Evolutionary conservation across 2,113 vertebrate species (phyloP).

Genomic region (Neomonachus schauinslandi): DNA sequence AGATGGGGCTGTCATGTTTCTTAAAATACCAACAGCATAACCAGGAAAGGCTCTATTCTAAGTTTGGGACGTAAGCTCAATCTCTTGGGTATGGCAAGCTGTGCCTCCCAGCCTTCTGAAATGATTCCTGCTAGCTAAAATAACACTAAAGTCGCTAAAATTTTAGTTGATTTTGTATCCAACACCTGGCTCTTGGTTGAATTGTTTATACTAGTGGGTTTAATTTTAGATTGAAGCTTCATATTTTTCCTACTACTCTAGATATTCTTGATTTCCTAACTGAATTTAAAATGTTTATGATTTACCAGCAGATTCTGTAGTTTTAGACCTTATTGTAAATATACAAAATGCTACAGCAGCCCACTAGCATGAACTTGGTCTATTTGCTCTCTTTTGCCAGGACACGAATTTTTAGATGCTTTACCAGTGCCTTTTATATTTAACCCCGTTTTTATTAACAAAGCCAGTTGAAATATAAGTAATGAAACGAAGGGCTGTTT

Average conservation of each 20-base stretch:
- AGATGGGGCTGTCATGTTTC: constrained; percentile 82
- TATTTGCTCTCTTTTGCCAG: neutral
- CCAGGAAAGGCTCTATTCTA: constrained; percentile 80
- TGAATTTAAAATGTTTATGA: constrained; percentile 76
- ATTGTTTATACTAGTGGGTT: constrained; percentile 80
- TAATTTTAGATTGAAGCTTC: constrained; percentile 81
- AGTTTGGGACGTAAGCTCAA: constrained; percentile 75
- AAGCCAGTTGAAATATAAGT: neutral
- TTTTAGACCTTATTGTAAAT: constrained; percentile 65
- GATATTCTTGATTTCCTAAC: constrained; percentile 72
- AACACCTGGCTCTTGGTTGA: constrained; percentile 80
- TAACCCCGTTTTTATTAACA: neutral
- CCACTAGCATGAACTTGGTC: constrained; percentile 11
- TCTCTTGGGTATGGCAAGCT: constrained; percentile 76
- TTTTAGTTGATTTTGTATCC: constrained; percentile 75
- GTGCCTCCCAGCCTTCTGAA: constrained; percentile 75
- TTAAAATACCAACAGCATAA: constrained; percentile 80
- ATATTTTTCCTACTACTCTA: constrained; percentile 77
- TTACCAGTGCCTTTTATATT: neutral
- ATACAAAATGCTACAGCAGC: constrained; percentile 20
- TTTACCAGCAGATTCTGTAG: constrained; percentile 57
- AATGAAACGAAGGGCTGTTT: neutral
- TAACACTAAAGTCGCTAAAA: constrained; percentile 76
- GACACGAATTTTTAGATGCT: neutral
- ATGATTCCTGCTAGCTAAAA: constrained; percentile 77